Base-by-base conservation (phyloP, 2,113 vertebrate species). In the Antigone vipio region DNA sequence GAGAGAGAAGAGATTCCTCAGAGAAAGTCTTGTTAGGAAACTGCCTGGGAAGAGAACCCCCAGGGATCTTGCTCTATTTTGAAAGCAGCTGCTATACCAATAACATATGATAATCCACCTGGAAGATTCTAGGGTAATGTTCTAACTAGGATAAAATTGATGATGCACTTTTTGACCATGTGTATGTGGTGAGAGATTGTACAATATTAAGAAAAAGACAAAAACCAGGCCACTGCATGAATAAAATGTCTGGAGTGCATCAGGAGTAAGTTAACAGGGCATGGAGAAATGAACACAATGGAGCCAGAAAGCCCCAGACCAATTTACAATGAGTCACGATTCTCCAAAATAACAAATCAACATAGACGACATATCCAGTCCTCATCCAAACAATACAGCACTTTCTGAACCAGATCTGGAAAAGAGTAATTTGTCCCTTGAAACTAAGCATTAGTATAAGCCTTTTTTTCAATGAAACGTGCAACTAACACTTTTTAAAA, bases 71-170 rank as follows among this genome's bases (percentile, higher is more conserved):
- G 44, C 60, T 75, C 30, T 92, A 34, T 89, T 87, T 77, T 35
- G 19, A 89, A 95, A 82, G 35, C 47, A 88, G 78, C 27, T 94
- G 69, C 76, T 91, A 20, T 42, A 59, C 30, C 3, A 15, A 24
- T 68, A 91, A 84, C 40, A 50, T 74, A 92, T 1, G 30, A 89
- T 93, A 87, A 96, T 82, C 49, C 2, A 3, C 35, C 64, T 85
- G 76, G 64, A 91, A 92, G 66, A 87, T 79, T 86, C 62, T 42
- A 77, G 35, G 44, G 17, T 78, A 92, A 95, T 45, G 24, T 52
- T 89, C 68, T 71, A 93, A 91, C 56, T 62, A 75, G 47, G 91
- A 94, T 55, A 84, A 96, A 94, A 96, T n/a, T 49, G 56, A 92
- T 93, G 73, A 83, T 24, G 35, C 34, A 59, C 66, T 81, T 93